Evolutionary conservation across 2,113 vertebrate species (phyloP).

Genomic region (Gobio gobio): DNA sequence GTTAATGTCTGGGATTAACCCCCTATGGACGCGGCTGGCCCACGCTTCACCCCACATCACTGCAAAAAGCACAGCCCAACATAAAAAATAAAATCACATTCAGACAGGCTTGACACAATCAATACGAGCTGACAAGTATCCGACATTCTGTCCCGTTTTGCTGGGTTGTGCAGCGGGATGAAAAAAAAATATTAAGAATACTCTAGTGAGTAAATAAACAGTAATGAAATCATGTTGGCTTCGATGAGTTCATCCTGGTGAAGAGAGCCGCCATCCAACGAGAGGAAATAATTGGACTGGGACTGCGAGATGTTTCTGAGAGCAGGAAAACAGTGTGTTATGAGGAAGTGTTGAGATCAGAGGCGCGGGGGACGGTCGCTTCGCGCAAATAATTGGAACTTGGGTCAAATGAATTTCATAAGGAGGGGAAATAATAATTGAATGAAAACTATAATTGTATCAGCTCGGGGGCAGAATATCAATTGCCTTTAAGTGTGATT

Average conservation of each 20-base stretch:
- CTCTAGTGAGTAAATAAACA: conserved; percentile 53
- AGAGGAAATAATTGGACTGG: conserved; percentile 63
- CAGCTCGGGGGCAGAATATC: conserved; percentile 73
- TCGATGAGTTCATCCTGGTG: conserved; percentile 51
- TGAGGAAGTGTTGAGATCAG: conserved; percentile 65
- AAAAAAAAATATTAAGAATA: conserved; percentile 48
- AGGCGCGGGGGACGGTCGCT: conserved; percentile 59
- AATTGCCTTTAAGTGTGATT: conserved; percentile 71
- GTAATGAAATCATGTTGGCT: conserved; percentile 60
- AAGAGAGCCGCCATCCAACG: conserved; percentile 48
- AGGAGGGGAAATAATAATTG: conserved; percentile 52
- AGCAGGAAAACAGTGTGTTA: conserved; percentile 33
- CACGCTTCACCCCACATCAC: conserved; percentile 36
- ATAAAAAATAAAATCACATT: conserved; percentile 25
- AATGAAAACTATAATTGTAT: conserved; percentile 72
- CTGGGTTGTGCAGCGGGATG: conserved; percentile 29
- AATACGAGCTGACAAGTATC: conserved; percentile 41
- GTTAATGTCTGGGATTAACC: conserved; percentile 34
- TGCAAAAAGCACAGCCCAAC: neutral
- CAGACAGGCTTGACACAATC: conserved; percentile 50
- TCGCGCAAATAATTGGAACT: conserved; percentile 69
- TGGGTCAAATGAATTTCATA: conserved; percentile 57
- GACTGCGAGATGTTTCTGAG: conserved; percentile 49
- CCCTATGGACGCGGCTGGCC: neutral
- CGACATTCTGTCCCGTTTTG: conserved; percentile 11